phyloP scores from a whole-genome alignment of 1,140 invertebrate species.

The Drosophila micromelanica region DNA sequence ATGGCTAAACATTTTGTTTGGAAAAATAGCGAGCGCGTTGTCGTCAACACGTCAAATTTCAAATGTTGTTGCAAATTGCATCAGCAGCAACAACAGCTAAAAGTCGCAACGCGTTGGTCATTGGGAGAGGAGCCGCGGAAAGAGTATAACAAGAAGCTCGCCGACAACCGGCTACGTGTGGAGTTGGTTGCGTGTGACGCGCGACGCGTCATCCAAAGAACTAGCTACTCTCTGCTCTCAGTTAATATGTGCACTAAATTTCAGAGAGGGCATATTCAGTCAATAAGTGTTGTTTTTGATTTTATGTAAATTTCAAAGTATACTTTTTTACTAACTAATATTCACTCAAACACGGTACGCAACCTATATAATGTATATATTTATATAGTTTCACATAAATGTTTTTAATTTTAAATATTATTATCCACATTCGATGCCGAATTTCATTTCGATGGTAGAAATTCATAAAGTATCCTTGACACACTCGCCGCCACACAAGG shows the following conservation, averaged over 20 bases:
- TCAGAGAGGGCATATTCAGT: not conserved
- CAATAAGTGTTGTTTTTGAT: not conserved
- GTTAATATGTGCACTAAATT: not conserved
- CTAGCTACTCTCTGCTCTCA: conserved; percentile 9
- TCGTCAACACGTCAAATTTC: conserved; percentile 59
- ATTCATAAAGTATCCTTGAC: too few relatives aligned
- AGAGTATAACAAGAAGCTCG: conserved; percentile 4
- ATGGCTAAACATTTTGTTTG: conserved; percentile 64
- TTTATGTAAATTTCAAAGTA: too few relatives aligned
- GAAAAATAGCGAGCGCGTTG: conserved; percentile 14
- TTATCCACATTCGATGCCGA: too few relatives aligned
- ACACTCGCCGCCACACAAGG: too few relatives aligned
- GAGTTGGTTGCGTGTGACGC: conserved; percentile 26
- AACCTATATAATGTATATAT: too few relatives aligned
- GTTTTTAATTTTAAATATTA: too few relatives aligned
- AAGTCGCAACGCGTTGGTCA: not conserved
- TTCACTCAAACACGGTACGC: too few relatives aligned
- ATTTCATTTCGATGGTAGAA: too few relatives aligned
- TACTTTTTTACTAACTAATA: too few relatives aligned
- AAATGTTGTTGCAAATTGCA: conserved; percentile 59
- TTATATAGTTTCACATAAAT: too few relatives aligned
- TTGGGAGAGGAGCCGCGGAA: not conserved
- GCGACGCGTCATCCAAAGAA: not conserved
- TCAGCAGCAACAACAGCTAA: conserved; percentile 34
- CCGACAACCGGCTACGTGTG: conserved; percentile 14